Conservation (phyloP, 2,888 invertebrate species). For the Acheta domesticus region DNA sequence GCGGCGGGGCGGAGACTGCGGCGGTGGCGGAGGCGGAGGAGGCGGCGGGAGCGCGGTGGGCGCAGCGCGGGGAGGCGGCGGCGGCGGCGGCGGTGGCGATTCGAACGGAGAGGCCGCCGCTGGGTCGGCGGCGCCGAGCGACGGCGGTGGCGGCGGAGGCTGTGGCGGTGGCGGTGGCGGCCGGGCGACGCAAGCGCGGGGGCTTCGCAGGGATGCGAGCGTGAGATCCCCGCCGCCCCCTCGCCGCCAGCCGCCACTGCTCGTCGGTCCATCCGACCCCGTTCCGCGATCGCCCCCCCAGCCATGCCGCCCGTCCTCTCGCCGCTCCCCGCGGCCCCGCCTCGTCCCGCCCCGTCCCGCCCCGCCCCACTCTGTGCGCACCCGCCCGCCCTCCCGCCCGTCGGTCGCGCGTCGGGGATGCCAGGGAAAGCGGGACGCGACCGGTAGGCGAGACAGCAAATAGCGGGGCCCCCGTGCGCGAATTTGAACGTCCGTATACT, state of each 20-base stretch:
- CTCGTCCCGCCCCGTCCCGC: slow-evolving; percentile 19
- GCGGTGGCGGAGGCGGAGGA: neutral
- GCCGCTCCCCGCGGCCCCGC: slow-evolving; percentile 11
- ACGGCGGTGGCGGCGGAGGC: neutral
- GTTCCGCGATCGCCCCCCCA: neutral
- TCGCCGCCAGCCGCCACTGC: neutral
- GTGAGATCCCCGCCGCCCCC: slow-evolving; percentile 12
- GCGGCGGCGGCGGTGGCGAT: neutral
- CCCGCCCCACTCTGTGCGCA: neutral
- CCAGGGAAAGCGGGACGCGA: slow-evolving; percentile 22
- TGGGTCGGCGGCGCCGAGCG: slow-evolving; percentile 12
- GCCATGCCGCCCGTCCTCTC: slow-evolving; percentile 9
- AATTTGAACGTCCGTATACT: too few relatives aligned
- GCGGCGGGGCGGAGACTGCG: too few relatives aligned
- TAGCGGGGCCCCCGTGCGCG: neutral
- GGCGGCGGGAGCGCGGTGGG: neutral
- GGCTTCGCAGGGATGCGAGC: slow-evolving; percentile 23
- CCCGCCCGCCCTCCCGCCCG: slow-evolving; percentile 21
- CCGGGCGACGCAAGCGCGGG: neutral
- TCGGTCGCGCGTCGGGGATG: slow-evolving; percentile 23
- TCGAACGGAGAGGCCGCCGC: slow-evolving; percentile 3
- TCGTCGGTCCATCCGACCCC: slow-evolving; percentile 18
- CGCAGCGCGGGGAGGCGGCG: neutral
- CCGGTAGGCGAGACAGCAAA: neutral
- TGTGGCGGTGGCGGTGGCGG: slow-evolving; percentile 11